Conservation (phyloP, 2,888 invertebrate genomes). For the Tenthredo amoena region DNA sequence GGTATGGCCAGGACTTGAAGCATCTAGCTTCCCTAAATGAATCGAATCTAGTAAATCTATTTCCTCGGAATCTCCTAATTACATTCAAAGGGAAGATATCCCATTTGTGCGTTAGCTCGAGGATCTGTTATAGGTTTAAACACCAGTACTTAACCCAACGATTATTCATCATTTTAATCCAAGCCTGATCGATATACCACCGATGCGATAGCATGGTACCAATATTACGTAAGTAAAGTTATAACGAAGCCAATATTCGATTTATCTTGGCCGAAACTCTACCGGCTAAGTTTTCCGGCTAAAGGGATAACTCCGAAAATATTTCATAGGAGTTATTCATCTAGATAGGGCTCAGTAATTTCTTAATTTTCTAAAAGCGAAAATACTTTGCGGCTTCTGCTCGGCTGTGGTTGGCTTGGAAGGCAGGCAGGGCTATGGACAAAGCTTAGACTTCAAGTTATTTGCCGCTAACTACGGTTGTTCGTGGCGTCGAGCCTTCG, state of each 20-base stretch:
- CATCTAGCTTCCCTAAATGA: not conserved
- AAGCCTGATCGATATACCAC: not conserved
- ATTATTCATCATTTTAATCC: not conserved
- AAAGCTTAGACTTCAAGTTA: constrained; percentile 49
- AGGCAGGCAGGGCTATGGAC: constrained; percentile 30
- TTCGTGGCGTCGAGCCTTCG: constrained; percentile 25
- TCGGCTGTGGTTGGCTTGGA: constrained; percentile 34
- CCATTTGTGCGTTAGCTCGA: constrained; percentile 7
- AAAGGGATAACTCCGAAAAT: constrained; percentile 38
- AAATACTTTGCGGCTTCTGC: constrained; percentile 35
- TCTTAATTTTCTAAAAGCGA: constrained; percentile 47
- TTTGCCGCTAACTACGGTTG: constrained; percentile 36
- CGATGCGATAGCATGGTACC: not conserved
- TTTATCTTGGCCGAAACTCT: not conserved
- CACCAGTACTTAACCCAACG: constrained; percentile 1
- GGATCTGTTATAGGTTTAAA: constrained; percentile 12
- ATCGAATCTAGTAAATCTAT: not conserved
- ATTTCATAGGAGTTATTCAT: constrained; percentile 12
- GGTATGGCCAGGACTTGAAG: not conserved
- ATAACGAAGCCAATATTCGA: constrained; percentile 13
- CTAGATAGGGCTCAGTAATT: constrained; percentile 29
- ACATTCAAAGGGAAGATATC: constrained; percentile 5
- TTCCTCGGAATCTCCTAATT: constrained; percentile 15
- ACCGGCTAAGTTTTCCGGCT: not conserved
- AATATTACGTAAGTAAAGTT: constrained; percentile 17